Evolutionary conservation across 2,888 invertebrate species (phyloP).

Genomic region (Dynastes maya): DNA sequence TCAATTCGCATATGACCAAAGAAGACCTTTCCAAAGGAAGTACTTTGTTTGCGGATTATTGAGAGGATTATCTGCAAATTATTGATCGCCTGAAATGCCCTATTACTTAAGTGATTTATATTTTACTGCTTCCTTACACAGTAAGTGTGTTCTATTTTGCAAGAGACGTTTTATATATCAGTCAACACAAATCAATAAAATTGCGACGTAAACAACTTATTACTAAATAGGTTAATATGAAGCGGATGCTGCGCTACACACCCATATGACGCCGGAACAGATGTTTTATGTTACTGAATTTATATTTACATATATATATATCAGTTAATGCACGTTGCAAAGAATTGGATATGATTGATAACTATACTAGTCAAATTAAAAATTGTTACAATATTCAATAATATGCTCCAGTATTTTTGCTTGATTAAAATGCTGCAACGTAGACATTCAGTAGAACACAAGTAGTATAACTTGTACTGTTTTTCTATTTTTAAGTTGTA

Average conservation of each 20-base stretch:
- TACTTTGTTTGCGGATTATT: too few species aligned
- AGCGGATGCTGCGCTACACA: slow-evolving; percentile 20
- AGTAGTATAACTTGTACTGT: slow-evolving; percentile 6
- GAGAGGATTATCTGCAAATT: background rate
- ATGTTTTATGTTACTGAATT: slow-evolving; percentile 14
- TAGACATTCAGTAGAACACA: background rate
- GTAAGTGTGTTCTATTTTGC: background rate
- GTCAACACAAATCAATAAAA: slow-evolving; percentile 17
- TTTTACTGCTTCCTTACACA: background rate
- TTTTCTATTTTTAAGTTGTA: slow-evolving; percentile 15
- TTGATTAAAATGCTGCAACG: too few species aligned
- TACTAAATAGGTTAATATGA: slow-evolving; percentile 34
- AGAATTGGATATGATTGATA: too few species aligned
- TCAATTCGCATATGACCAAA: too few species aligned
- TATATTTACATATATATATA: background rate
- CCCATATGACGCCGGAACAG: slow-evolving; percentile 31
- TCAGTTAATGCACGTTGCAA: too few species aligned
- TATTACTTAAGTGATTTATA: background rate
- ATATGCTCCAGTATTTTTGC: too few species aligned
- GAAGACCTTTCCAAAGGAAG: too few species aligned
- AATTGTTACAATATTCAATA: too few species aligned
- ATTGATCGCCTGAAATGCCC: background rate
- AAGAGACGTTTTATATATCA: background rate
- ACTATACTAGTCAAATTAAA: too few species aligned
- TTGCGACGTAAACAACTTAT: slow-evolving; percentile 38